Percentiles rank a stretch among this genome's conserved stretches.
phyloP scores from a whole-genome alignment of 2,888 invertebrate species.

The Lasioglossum zephyrum region DNA sequence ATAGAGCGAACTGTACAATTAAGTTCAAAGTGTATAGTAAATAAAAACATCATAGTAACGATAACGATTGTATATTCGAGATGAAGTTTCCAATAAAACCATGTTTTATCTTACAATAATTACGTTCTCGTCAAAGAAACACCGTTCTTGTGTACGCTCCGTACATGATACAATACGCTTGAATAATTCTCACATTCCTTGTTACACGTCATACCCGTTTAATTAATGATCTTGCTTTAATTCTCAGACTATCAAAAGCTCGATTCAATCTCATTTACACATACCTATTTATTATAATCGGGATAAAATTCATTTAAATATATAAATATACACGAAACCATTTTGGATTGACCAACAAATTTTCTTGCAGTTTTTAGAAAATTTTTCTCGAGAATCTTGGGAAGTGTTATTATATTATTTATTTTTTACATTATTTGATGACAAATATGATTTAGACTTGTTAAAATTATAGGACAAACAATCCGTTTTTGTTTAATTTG shows the following conservation, averaged over 20 bases:
- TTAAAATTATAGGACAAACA: background rate
- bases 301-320: background rate
- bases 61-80: slow-evolving; percentile 23
- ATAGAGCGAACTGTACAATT: slow-evolving; percentile 20
- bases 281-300: background rate
- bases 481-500: background rate
- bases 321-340: background rate
- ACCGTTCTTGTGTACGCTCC: slow-evolving; percentile 26
- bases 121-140: slow-evolving; percentile 7
- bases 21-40: slow-evolving; percentile 15
- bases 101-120: slow-evolving; percentile 15
- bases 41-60: slow-evolving; percentile 34
- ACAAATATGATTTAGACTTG: background rate
- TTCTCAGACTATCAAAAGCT: slow-evolving; percentile 15
- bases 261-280: background rate
- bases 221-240: slow-evolving; percentile 34
- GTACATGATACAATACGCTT: slow-evolving; percentile 38
- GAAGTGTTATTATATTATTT: background rate
- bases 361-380: background rate
- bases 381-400: background rate
- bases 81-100: slow-evolving; percentile 13
- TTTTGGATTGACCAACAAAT: background rate
- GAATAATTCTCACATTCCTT: slow-evolving; percentile 29
- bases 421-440: background rate
- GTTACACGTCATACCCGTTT: slow-evolving; percentile 3